A percentile compares a stretch with the other conserved stretches of the same genome.
Conservation (phyloP, 2,113 vertebrate species). For the Fulica atra region DNA sequence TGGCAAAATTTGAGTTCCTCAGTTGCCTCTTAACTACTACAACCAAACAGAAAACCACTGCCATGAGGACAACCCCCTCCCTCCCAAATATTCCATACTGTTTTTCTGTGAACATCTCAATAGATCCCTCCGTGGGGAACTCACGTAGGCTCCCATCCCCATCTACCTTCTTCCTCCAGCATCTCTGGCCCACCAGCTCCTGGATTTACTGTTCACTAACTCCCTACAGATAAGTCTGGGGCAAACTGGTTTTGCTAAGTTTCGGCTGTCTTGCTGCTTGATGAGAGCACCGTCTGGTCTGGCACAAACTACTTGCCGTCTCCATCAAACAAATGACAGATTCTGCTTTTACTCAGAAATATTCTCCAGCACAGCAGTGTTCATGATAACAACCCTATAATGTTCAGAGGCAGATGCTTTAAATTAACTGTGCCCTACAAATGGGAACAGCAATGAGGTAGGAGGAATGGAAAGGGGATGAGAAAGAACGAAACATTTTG, state of each 20-base stretch:
- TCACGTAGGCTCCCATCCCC: fast-evolving
- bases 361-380: neutral
- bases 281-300: neutral
- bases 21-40: fast-evolving
- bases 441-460: neutral
- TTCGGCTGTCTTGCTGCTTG: neutral
- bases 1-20: neutral
- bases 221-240: neutral
- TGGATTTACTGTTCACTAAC: neutral
- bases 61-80: neutral
- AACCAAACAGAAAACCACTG: neutral
- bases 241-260: neutral
- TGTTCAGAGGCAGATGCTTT: conserved; percentile 10
- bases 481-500: neutral
- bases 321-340: neutral
- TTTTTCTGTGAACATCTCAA: neutral
- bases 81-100: fast-evolving
- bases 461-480: neutral
- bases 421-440: neutral
- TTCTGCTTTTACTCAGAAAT: neutral
- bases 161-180: neutral
- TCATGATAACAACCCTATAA: neutral
- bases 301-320: neutral
- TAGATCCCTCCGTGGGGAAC: fast-evolving
- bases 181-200: neutral